These are phyloP conservation scores for Drosophila histrio DNA, from an alignment of 2,888 invertebrate species.

Conservation along the genomic window DNA sequence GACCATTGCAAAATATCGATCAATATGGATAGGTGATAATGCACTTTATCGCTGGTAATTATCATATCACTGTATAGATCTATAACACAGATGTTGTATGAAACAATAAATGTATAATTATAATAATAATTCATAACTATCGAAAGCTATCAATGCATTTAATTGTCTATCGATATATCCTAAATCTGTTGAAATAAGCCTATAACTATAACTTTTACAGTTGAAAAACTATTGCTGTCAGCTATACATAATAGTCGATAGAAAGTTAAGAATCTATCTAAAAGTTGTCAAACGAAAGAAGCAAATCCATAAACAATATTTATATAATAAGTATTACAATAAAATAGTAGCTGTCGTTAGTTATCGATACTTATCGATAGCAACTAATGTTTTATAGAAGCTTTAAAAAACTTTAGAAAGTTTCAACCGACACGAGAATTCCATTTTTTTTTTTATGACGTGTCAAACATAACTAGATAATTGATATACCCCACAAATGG, in stretches of 20 bases:
- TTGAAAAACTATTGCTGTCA: too few relatives aligned
- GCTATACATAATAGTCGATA: neutral
- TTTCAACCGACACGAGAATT: too few relatives aligned
- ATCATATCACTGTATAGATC: too few relatives aligned
- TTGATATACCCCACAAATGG: conserved; percentile 10
- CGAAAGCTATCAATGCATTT: too few relatives aligned
- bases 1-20: neutral
- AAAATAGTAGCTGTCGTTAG: neutral
- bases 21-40: neutral
- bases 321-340: neutral
- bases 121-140: too few relatives aligned
- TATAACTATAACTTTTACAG: too few relatives aligned
- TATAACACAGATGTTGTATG: too few relatives aligned
- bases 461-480: neutral
- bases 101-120: too few relatives aligned
- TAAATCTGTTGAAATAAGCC: too few relatives aligned
- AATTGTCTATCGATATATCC: too few relatives aligned
- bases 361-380: neutral
- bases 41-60: neutral
- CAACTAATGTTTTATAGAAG: neutral
- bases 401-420: neutral
- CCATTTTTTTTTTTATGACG: neutral
- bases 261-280: too few relatives aligned
- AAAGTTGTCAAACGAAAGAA: too few relatives aligned
- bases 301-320: neutral